Base-by-base conservation (phyloP, 2,888 invertebrate genomes). In the Limnephilus auricula region DNA sequence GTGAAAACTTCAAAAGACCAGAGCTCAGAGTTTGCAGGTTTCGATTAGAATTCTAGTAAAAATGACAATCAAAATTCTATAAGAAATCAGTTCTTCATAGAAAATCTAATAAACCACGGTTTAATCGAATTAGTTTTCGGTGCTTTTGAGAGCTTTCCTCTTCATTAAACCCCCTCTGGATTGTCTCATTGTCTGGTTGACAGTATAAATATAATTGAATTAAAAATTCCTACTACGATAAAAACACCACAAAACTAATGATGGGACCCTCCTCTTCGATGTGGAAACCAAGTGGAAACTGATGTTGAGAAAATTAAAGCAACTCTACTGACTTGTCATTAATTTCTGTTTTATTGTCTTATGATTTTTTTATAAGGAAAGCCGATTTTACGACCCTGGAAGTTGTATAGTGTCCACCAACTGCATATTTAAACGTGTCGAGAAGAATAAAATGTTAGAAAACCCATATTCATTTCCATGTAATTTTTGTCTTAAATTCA, bases 141-240 rank as follows among this genome's bases (percentile, higher is more conserved):
- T 82, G 25, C 82, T 82, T 34, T 25, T 9, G 82, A 25, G 25
- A 18, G 25, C 30, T 45, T 85, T 85, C 85, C 85, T 40, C 85
- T 85, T 85, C 85, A 85, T 85, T 85, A 85, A 85, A 85, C 45
- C n/a, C 85, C 85, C 85, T 45, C 45, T 40, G 85, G n/a, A 10
- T 30, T 45, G 37, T 40, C 30, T 85, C n/a, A 25, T 30, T 30
- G 37, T 40, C 40, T 85, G 40, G 37, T 40, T 82, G 82, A 85
- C 85, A 40, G 30, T 37, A 85, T n/a, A 40, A 85, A 85, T n/a
- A 45, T 34, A 45, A 85, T 85, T 13, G 85, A 85, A 85, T 85
- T 85, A 85, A 45, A 34, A 85, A 37, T 82, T 32, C 34, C 34
- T 34, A 34, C 32, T 6, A 34, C 82, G n/a, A 37, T 82, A 34